Percentiles rank a stretch among this genome's conserved stretches.
phyloP scores from a whole-genome alignment of 2,797 vertebrate genomes.

The Karalla daura region DNA sequence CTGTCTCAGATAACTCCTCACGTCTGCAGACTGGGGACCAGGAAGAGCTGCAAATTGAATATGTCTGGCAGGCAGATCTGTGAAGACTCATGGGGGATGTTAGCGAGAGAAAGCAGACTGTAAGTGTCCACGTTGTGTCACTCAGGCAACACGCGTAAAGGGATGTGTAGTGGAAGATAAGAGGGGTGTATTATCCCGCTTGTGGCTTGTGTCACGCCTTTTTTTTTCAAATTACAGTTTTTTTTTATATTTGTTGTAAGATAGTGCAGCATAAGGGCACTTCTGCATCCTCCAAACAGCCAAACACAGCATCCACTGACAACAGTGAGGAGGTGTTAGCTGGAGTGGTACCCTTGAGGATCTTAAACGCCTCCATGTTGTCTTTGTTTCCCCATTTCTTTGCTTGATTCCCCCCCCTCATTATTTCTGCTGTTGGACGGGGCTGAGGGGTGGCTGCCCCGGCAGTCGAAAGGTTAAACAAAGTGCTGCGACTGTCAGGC shows the following conservation, averaged over 20 bases:
- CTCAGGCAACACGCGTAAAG: slow-evolving; percentile 73
- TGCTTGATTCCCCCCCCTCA: slow-evolving; percentile 79
- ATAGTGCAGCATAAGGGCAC: slow-evolving; percentile 26
- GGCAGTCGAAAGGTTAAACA: slow-evolving; percentile 95
- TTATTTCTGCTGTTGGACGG: slow-evolving; percentile 85
- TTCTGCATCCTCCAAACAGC: slow-evolving; percentile 20
- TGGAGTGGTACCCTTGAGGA: slow-evolving; percentile 29
- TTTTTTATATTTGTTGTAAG: slow-evolving; percentile 28
- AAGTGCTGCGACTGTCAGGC: slow-evolving; percentile 93
- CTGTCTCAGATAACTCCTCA: slow-evolving; percentile 79
- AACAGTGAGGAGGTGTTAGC: slow-evolving; percentile 30
- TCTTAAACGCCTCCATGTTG: slow-evolving; percentile 80
- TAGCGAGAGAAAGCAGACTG: slow-evolving; percentile 73
- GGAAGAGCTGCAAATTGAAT: slow-evolving; percentile 85
- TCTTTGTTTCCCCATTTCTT: slow-evolving; percentile 75
- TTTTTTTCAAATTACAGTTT: slow-evolving; percentile 32
- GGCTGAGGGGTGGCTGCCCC: slow-evolving; percentile 78
- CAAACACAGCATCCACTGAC: slow-evolving; percentile 30
- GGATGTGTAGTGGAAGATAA: slow-evolving; percentile 74
- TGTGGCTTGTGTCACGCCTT: slow-evolving; percentile 43
- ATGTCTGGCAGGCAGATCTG: slow-evolving; percentile 82
- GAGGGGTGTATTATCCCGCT: slow-evolving; percentile 63
- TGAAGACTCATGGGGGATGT: slow-evolving; percentile 79
- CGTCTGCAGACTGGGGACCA: slow-evolving; percentile 74
- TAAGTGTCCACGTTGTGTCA: slow-evolving; percentile 79